Evolutionary conservation across 2,113 vertebrate species (phyloP), one percentile per base, ranked within the genome.

Genomic region (Amazona vittata): DNA sequence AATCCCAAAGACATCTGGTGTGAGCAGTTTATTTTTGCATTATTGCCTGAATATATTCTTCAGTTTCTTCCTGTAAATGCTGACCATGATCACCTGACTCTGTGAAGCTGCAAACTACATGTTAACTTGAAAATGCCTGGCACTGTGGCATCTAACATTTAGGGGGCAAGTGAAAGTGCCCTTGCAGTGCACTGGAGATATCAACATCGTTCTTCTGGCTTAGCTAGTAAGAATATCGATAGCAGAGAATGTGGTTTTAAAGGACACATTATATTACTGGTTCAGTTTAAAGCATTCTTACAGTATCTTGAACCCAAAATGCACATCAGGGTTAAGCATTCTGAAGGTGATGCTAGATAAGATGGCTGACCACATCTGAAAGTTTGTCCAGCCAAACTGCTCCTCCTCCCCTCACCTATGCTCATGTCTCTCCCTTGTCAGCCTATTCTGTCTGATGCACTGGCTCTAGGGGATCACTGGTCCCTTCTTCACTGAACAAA

Each of bases 1-100:
- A 96, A 95, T 93, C 8, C 13, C 52, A 59, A 95, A 91, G 82
- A 44, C 4, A 43, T 87, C 92, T 91, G n/a, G 19, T 70, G 60
- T 55, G 9, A 50, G 25, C 41, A 37, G 24, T 73, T 57, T 74
- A 20, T 37, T 93, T 87, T 77, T 83, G 44, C 29, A 47, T 59
- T 81, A 33, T 22, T 79, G 14, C 19, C 83, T 84, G 39, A 86
- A 95, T 94, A 81, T 71, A 20, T 35, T 69, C 19, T 84, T 47
- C 26, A 57, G 2, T 53, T 96, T 68, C 14, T 53, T 95, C 89
- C 50, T 70, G 47, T 80, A 93, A 95, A 67, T 44, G 21, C 12
- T 47, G 63, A 69, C n/a, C 28, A 62, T 55, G n/a, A 80, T 47
- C 55, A 68, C 63, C 46, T 79, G 59, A 7, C 83, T 87, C 49